Evolutionary conservation across 2,888 invertebrate species (phyloP), one percentile per base, ranked within the genome.

Genomic region (Myathropa florea): DNA sequence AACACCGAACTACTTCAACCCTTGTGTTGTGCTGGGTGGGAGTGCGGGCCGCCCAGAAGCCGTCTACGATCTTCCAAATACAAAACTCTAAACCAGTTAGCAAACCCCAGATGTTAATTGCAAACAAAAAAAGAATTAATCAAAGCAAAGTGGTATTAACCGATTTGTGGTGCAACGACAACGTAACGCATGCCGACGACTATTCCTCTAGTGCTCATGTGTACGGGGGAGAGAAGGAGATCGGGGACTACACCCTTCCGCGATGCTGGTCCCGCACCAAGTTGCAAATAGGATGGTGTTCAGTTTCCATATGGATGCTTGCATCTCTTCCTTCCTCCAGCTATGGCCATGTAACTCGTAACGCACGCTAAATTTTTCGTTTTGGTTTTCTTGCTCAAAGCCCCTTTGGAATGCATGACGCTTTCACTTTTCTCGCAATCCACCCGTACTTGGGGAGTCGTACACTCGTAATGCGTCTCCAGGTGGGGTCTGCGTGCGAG

Each of bases 61-160:
- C 72, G 77, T 55, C 72, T 61, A 83, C 36, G 64, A 83, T 71
- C 83, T 83, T 83, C 86, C 73, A 83, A 83, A 39, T 77, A 67
- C 18, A 80, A 80, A 73, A 85, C 73, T 73, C 68, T 75, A 65
- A 78, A 75, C 82, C 78, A 83, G 79, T 83, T 86, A 86, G 86
- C 86, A 75, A 63, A 68, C 83, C 75, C 86, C 83, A 86, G 83
- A 79, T 70, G 83, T 88, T 86, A 88, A 88, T 84, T 84, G 83
- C 77, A 77, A 77, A 71, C 46, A 81, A 61, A 72, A 12, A 26
- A 64, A 28, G 24, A 21, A 28, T 26, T 46, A 46, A 46, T 46
- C 46, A 46, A 76, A 80, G 70, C 57, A 61, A 53, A 61, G 63
- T 59, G 33, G 67, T 73, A n/a, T 60, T 59, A 63, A 39, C 39